A percentile compares a stretch with the other conserved stretches of the same genome.
phyloP scores from a whole-genome alignment of 2,888 invertebrate species.

The Lithosia quadra region DNA sequence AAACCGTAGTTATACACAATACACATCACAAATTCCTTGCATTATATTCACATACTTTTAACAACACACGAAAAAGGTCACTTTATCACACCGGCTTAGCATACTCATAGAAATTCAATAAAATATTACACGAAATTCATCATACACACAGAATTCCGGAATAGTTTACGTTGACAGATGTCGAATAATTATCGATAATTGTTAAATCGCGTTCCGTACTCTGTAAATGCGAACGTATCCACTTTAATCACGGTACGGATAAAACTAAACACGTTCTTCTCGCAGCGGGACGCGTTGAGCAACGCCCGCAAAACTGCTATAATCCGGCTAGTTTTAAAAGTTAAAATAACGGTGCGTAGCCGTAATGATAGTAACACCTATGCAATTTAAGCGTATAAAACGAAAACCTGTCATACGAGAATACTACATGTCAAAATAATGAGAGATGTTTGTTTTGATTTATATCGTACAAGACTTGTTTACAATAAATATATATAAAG shows the following conservation, averaged over 20 bases:
- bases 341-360: constrained; percentile 12
- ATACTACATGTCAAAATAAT: constrained; percentile 30
- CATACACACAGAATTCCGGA: constrained; percentile 62
- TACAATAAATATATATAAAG: background rate
- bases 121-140: constrained; percentile 64
- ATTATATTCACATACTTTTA: constrained; percentile 72
- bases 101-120: constrained; percentile 50
- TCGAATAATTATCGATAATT: constrained; percentile 65
- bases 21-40: constrained; percentile 78
- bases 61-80: constrained; percentile 63
- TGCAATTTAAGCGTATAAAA: constrained; percentile 38
- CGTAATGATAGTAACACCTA: constrained; percentile 11
- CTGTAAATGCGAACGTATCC: constrained; percentile 68
- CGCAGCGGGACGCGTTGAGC: constrained; percentile 55
- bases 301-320: constrained; percentile 59
- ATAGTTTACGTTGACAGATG: constrained; percentile 75
- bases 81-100: constrained; percentile 63
- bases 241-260: constrained; percentile 71
- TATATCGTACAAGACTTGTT: background rate
- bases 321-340: constrained; percentile 37
- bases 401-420: constrained; percentile 43
- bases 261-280: constrained; percentile 66
- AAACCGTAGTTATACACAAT: constrained; percentile 70
- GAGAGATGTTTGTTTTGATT: background rate
- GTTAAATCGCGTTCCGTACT: constrained; percentile 66